A percentile compares a stretch with the other conserved stretches of the same genome.
Conservation (phyloP, 2,113 vertebrate genomes). For the Coptodon bakossiorum region DNA sequence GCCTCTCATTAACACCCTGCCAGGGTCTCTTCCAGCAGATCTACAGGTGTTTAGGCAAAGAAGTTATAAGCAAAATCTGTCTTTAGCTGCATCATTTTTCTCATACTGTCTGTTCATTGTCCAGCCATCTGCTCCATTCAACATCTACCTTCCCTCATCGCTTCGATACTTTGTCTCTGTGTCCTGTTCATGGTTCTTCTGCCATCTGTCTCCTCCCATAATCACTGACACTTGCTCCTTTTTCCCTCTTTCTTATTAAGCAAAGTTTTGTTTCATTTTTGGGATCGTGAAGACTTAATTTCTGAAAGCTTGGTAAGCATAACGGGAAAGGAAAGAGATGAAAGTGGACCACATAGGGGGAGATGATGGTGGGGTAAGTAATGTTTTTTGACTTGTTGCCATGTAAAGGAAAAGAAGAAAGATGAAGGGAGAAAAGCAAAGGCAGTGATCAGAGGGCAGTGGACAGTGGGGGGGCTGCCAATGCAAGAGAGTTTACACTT, state of each 20-base stretch:
- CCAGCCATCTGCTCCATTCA: background rate
- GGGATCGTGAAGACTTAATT: background rate
- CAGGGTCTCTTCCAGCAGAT: background rate
- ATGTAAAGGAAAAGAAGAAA: background rate
- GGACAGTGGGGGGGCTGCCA: background rate
- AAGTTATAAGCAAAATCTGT: background rate
- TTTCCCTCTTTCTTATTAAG: background rate
- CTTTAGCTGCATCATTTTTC: background rate
- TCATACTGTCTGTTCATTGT: background rate
- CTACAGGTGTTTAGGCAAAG: background rate
- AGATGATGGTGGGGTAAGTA: background rate
- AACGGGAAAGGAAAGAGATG: background rate
- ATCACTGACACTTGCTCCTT: background rate
- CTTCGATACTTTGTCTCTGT: background rate
- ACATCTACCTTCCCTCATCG: background rate
- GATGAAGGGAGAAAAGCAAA: background rate
- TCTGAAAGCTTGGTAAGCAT: background rate
- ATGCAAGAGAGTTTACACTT: background rate
- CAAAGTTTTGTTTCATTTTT: background rate
- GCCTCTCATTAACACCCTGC: background rate
- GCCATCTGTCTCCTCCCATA: constrained; percentile 3
- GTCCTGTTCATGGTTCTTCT: background rate
- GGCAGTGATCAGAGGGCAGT: background rate
- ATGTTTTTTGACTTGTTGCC: background rate
- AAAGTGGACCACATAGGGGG: background rate